phyloP scores from a whole-genome alignment of 1,140 invertebrate genomes.

The Asbolus verrucosus region DNA sequence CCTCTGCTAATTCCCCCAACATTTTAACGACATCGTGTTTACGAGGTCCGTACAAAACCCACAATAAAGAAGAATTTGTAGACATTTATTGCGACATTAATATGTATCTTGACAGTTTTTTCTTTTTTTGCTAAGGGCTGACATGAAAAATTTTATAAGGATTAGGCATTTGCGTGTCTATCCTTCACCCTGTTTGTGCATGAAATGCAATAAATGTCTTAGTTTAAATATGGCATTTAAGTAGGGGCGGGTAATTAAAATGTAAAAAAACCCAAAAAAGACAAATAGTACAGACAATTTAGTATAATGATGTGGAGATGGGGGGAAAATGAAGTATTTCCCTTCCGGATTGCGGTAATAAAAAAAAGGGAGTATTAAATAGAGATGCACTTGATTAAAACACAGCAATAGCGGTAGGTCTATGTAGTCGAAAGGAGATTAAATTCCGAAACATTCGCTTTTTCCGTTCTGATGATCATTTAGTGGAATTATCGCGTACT shows the following conservation, averaged over 20 bases:
- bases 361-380: conserved; percentile 3
- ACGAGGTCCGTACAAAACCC: neutral
- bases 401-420: neutral
- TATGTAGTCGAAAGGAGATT: conserved; percentile 22
- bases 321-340: too few species aligned
- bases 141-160: neutral
- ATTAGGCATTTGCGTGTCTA: conserved; percentile 20
- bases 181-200: neutral
- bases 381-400: conserved; percentile 28
- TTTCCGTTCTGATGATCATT: conserved; percentile 12
- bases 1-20: conserved; percentile 19
- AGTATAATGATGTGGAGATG: too few species aligned
- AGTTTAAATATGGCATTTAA: conserved; percentile 25
- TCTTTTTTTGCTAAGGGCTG: neutral
- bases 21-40: conserved; percentile 26
- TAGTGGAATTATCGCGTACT: conserved; percentile 15
- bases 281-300: too few species aligned
- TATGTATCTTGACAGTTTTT: conserved; percentile 24
- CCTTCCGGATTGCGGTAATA: too few species aligned
- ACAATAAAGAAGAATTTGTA: conserved; percentile 8
- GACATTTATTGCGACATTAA: conserved; percentile 16
- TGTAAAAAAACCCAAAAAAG: neutral
- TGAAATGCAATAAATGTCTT: conserved; percentile 32
- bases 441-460: conserved; percentile 17
- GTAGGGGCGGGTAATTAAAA: conserved; percentile 15